Evolutionary conservation across 1,140 invertebrate genomes (phyloP).

Genomic region (Drosophila arawakana): DNA sequence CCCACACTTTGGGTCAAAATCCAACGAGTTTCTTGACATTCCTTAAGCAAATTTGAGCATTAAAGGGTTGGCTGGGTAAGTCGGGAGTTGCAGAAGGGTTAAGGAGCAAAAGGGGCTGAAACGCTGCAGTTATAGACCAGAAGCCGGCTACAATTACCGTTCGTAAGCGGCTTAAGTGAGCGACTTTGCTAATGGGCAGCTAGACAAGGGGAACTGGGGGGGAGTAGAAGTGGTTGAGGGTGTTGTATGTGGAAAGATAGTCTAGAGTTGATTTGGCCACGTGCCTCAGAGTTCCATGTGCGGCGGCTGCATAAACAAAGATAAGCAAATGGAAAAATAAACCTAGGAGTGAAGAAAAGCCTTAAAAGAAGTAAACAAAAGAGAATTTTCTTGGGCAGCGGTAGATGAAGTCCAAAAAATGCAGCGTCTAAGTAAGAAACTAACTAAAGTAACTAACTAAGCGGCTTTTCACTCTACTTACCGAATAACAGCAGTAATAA

Average conservation of each 20-base stretch:
- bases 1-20: conserved; percentile 1
- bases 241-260: background rate
- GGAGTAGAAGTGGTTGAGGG: background rate
- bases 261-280: conserved; percentile 36
- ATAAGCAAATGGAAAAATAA: conserved; percentile 52
- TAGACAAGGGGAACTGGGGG: conserved; percentile 12
- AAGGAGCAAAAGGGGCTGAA: background rate
- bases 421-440: conserved; percentile 20
- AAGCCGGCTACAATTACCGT: conserved; percentile 59
- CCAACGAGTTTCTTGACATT: conserved; percentile 6
- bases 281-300: conserved; percentile 44
- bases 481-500: conserved; percentile 5
- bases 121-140: background rate
- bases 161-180: conserved; percentile 62
- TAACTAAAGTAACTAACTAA: conserved; percentile 23
- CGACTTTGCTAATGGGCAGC: conserved; percentile 49
- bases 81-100: background rate
- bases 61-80: conserved; percentile 35
- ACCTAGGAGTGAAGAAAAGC: conserved; percentile 31
- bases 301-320: conserved; percentile 67
- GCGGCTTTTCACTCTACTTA: conserved; percentile 39
- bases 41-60: conserved; percentile 4
- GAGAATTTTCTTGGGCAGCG: background rate
- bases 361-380: conserved; percentile 1
- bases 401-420: conserved; percentile 48